A percentile compares a stretch with the other conserved stretches of the same genome.
Evolutionary conservation across 2,888 invertebrate species (phyloP).

Genomic region (Lagria hirta): DNA sequence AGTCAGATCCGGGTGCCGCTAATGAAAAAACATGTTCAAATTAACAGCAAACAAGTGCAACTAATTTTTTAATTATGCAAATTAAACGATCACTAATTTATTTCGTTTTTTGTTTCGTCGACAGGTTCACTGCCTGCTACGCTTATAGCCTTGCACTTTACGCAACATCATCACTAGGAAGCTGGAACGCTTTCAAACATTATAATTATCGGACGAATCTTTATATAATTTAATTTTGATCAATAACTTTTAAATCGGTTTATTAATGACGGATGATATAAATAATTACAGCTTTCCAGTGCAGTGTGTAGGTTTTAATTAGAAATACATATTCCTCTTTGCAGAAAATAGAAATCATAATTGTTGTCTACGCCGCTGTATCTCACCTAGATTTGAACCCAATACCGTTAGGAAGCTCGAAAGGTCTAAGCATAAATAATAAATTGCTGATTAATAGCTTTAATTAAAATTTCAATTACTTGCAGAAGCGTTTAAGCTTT

Average conservation of each 20-base stretch:
- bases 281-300: too few species aligned
- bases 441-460: constrained; percentile 21
- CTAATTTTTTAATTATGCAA: constrained; percentile 22
- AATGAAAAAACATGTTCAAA: too few species aligned
- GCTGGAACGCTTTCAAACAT: constrained; percentile 1
- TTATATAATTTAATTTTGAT: too few species aligned
- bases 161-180: constrained; percentile 3
- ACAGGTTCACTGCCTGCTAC: neutral
- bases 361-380: too few species aligned
- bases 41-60: constrained; percentile 17
- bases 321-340: too few species aligned
- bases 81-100: constrained; percentile 17
- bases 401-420: constrained; percentile 5
- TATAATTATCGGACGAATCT: constrained; percentile 8
- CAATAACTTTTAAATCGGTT: constrained; percentile 3
- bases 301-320: too few species aligned
- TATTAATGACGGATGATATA: constrained; percentile 1
- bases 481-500: constrained; percentile 8
- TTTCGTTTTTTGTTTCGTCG: constrained; percentile 4
- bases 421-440: constrained; percentile 18
- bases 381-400: too few species aligned
- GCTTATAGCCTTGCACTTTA: constrained; percentile 8
- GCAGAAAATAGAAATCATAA: too few species aligned
- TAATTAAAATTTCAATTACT: constrained; percentile 20
- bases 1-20: constrained; percentile 18